These are phyloP conservation scores for Ranitomeya variabilis DNA, from an alignment of 2,113 vertebrate genomes.

Conservation along the genomic window DNA sequence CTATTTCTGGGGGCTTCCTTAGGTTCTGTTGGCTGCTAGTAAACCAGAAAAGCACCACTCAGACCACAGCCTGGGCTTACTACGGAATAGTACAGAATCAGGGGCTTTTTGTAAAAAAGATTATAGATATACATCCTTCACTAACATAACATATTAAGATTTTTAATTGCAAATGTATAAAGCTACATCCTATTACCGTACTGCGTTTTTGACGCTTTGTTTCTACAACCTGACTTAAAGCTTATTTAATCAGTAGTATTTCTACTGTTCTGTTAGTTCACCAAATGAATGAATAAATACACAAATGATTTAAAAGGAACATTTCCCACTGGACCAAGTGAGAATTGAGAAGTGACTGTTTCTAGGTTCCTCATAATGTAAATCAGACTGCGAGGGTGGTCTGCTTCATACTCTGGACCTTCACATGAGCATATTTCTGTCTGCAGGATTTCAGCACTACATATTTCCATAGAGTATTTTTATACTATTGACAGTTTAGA, in stretches of 20 bases:
- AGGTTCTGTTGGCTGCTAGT: not conserved
- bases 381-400: constrained; percentile 18
- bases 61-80: not conserved
- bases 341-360: constrained; percentile 19
- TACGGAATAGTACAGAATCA: not conserved
- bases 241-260: constrained; percentile 4
- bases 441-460: not conserved
- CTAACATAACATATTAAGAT: not conserved
- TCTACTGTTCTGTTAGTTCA: not conserved
- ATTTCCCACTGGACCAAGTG: constrained; percentile 5
- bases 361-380: not conserved
- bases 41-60: not conserved
- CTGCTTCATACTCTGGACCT: not conserved
- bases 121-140: not conserved
- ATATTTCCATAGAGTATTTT: not conserved
- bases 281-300: constrained; percentile 16
- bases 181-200: not conserved
- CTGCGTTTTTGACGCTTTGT: not conserved
- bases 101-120: not conserved
- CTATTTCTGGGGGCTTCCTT: not conserved
- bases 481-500: not conserved
- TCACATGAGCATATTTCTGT: constrained; percentile 3
- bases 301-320: not conserved
- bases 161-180: not conserved
- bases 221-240: constrained; percentile 5